Evolutionary conservation across 2,797 vertebrate genomes (phyloP), one percentile per base, ranked within the genome.

Genomic region (Apodemus agrarius): DNA sequence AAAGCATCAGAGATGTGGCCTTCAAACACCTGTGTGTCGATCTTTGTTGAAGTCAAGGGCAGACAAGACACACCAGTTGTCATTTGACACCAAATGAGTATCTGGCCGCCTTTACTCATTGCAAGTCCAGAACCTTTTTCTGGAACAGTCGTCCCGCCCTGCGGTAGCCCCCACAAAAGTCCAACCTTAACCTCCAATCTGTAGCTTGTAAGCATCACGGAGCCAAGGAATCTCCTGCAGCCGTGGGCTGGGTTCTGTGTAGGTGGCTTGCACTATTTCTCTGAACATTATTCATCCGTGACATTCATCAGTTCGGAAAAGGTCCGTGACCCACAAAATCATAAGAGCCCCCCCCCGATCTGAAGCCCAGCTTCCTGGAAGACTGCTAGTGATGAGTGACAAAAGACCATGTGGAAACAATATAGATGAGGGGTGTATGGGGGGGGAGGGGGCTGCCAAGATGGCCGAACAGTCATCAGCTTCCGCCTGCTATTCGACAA

Each of bases 21-120:
- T 72, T 29, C 21, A 5, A 4, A 49, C 80, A 74, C 37, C 43
- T 24, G 4, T 37, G 26, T 17, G 26, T 3, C 19, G 14, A 0
- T 34, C 37, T 31, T 59, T 43, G 1, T 4, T 2, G 1, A 26
- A 57, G 40, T 75, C 40, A 1, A 0, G 12, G 0, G 11, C 14
- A 49, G 24, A 22, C 8, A n/a, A 4, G 13, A 14, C 0, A 19
- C n/a, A n/a, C n/a, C 19, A 0, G 0, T 24, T 80, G 31, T 63
- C 43, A 16, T 5, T 61, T 65, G 43, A 29, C 3, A 29, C 76
- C 1, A 0, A 8, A 89, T 59, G 54, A 75, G 4, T 2, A 1
- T 17, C 21, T 21, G 13, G 61, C 37, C 74, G 57, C 26, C 31
- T 43, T 91, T 43, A 0, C 24, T 16, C 46, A 1, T 65, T 43